Evolutionary conservation across 92 coral and sea anemone genomes (phyloP), one percentile per base, ranked within the genome.

Genomic region (Paragorgia papillata): DNA sequence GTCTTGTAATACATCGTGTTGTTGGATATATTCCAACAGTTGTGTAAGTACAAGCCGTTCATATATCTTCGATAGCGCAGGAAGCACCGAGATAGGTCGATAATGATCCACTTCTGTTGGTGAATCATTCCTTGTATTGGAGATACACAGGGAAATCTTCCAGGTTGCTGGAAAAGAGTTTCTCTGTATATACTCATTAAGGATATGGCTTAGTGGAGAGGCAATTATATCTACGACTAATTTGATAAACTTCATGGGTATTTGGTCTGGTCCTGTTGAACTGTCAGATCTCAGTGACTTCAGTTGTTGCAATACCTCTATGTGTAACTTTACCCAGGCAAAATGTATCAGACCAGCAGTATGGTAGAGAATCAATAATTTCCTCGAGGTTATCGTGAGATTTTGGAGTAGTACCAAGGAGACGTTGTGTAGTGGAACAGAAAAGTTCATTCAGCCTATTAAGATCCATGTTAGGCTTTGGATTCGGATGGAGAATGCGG

Each of bases 71-170:
- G 87, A 87, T 26, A 83, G 32, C 17, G 73, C 87, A 9, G 87
- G 90, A 21, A 83, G 78, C 25, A 83, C 74, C 17, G 85, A 53
- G 9, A 83, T 82, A 7, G 81, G 84, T 62, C 66, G 57, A 61
- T 59, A 77, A 41, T 82, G 69, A 41, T 69, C 84, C 4, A 58
- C 7, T 10, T 66, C 53, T 3, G 65, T 25, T 46, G 83, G 73
- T 25, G 19, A 21, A 34, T 76, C 86, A 31, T 66, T 66, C 82
- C 75, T 86, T 3, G 80, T 49, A 6, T 33, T 65, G 33, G 73
- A 51, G 0, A 51, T 33, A 24, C 29, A 43, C 33, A 43, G 49
- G 22, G 86, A 71, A 35, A 44, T 27, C 48, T 81, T 85, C 86
- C 86, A 85, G 15, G 74, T 86, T 19, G 32, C 54, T 1, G 86